Evolutionary conservation across 64 coral and sea anemone species (phyloP).

Genomic region (Montipora foliosa): DNA sequence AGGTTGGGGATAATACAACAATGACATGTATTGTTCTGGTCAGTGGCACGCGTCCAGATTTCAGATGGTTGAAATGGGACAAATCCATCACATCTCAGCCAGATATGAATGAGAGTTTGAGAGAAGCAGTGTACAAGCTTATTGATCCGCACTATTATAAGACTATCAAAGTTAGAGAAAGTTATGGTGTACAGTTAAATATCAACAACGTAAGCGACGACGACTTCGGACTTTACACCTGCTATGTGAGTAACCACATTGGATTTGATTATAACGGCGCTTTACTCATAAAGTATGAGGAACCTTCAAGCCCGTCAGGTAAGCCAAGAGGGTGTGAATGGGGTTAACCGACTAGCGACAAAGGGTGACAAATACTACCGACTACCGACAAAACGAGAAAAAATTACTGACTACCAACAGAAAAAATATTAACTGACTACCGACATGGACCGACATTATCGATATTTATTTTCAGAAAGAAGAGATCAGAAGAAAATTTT

Average conservation of each 20-base stretch:
- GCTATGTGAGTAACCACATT: slow-evolving; percentile 87
- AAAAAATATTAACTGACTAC: too few species aligned
- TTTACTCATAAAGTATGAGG: slow-evolving; percentile 68
- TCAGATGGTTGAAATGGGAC: slow-evolving; percentile 91
- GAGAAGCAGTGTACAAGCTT: slow-evolving; percentile 29
- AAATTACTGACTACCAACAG: too few species aligned
- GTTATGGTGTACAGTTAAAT: slow-evolving; percentile 65
- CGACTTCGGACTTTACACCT: slow-evolving; percentile 87
- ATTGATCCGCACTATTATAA: slow-evolving; percentile 73
- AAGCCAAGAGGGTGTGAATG: background rate
- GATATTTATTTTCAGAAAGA: too few species aligned
- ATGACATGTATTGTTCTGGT: slow-evolving; percentile 84
- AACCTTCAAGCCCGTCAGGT: slow-evolving; percentile 26
- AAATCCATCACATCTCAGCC: slow-evolving; percentile 60
- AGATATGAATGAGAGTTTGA: background rate
- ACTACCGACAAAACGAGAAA: too few species aligned
- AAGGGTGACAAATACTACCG: too few species aligned
- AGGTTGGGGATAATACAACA: slow-evolving; percentile 70
- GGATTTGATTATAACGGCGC: slow-evolving; percentile 75
- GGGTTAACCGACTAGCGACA: too few species aligned
- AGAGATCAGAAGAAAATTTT: too few species aligned
- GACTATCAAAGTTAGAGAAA: slow-evolving; percentile 30
- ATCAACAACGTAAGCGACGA: slow-evolving; percentile 84
- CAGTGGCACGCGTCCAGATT: slow-evolving; percentile 87
- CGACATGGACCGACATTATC: too few species aligned